Evolutionary conservation across 2,113 vertebrate genomes (phyloP).

Genomic region (Sapajus apella): DNA sequence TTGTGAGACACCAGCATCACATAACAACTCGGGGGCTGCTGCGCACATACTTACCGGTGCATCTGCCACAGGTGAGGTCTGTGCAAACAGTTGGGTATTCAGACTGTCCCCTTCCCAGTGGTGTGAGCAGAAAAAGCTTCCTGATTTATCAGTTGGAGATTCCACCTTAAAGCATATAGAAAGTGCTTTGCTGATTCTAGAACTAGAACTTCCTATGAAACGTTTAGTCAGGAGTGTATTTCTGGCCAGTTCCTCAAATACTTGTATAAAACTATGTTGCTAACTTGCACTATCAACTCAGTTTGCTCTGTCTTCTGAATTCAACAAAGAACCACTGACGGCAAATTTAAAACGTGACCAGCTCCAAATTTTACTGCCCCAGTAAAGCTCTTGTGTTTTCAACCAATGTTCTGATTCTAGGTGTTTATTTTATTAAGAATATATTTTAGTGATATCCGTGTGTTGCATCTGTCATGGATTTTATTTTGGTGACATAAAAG

Average conservation of each 20-base stretch:
- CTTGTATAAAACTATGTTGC: not conserved
- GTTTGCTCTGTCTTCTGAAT: conserved; percentile 10
- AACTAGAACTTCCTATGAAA: not conserved
- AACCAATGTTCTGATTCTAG: conserved; percentile 7
- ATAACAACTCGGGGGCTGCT: rapidly evolving
- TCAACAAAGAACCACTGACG: conserved; percentile 15
- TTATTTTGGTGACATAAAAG: conserved; percentile 48
- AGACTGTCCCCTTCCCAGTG: conserved; percentile 95
- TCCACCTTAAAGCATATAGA: conserved; percentile 89
- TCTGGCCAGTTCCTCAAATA: not conserved
- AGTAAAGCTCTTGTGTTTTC: not conserved
- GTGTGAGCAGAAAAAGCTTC: conserved; percentile 88
- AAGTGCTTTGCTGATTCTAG: conserved; percentile 23
- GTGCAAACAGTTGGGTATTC: conserved; percentile 93
- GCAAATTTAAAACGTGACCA: conserved; percentile 43
- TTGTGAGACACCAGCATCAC: not conserved
- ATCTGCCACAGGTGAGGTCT: conserved; percentile 88
- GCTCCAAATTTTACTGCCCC: conserved; percentile 10
- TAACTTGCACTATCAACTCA: conserved; percentile 7
- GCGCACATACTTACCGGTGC: conserved; percentile 89
- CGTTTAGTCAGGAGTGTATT: not conserved
- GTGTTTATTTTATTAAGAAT: conserved; percentile 56
- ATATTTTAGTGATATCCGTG: conserved; percentile 53
- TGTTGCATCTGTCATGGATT: conserved; percentile 31
- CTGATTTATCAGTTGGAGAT: conserved; percentile 91